A percentile compares a stretch with the other conserved stretches of the same genome.
Evolutionary conservation across 2,888 invertebrate species (phyloP).

Genomic region (Metellina segmentata): DNA sequence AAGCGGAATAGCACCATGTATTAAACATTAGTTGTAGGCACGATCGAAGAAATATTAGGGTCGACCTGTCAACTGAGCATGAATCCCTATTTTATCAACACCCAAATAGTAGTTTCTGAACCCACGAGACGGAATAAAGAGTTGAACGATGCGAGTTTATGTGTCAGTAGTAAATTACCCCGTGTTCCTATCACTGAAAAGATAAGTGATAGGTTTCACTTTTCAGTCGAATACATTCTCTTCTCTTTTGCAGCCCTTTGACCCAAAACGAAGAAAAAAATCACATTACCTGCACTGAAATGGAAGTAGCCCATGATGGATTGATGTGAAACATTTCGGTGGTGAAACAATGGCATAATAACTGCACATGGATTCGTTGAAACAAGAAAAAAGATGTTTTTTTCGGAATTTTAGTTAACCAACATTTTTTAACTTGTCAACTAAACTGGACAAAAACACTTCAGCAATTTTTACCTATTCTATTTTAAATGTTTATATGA

Average conservation of each 20-base stretch:
- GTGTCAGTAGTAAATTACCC: slow-evolving; percentile 70
- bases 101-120: slow-evolving; percentile 28
- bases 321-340: neutral
- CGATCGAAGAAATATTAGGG: slow-evolving; percentile 45
- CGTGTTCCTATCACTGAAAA: slow-evolving; percentile 67
- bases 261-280: slow-evolving; percentile 63
- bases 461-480: too few species aligned
- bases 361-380: neutral
- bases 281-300: slow-evolving; percentile 41
- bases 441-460: too few species aligned
- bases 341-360: neutral
- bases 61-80: slow-evolving; percentile 26
- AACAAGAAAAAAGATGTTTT: neutral
- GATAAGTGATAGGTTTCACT: slow-evolving; percentile 69
- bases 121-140: slow-evolving; percentile 47
- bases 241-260: slow-evolving; percentile 52
- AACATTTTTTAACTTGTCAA: neutral
- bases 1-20: slow-evolving; percentile 8
- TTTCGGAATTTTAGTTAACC: neutral
- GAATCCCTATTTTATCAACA: slow-evolving; percentile 29
- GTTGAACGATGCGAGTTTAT: slow-evolving; percentile 49
- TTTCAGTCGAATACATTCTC: slow-evolving; percentile 20
- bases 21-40: slow-evolving; percentile 46
- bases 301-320: neutral
- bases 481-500: too few species aligned